Conservation (phyloP, 2,113 vertebrate genomes). For the Rhizomys pruinosus region DNA sequence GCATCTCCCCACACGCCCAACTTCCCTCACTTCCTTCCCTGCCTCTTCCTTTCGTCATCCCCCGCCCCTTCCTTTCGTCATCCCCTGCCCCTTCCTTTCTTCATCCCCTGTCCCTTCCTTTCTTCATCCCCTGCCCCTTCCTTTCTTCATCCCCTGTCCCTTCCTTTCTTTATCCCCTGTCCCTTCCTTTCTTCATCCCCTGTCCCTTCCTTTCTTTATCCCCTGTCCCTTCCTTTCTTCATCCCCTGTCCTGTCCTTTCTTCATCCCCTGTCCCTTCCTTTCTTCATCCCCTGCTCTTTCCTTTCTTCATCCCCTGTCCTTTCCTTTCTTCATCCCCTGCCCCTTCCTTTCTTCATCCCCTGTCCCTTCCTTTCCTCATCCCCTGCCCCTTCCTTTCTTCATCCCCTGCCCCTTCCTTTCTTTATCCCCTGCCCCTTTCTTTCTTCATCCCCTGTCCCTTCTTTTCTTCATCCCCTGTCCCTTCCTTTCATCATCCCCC, state of each 20-base stretch:
- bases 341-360: neutral
- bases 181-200: neutral
- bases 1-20: too few species aligned
- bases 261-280: neutral
- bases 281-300: too few species aligned
- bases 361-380: neutral
- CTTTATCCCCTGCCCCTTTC: neutral
- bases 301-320: neutral
- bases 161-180: neutral
- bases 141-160: neutral
- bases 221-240: accelerated
- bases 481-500: accelerated
- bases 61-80: neutral
- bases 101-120: accelerated
- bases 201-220: neutral
- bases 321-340: neutral
- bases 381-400: accelerated
- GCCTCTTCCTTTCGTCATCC: neutral
- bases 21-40: neutral
- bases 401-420: too few species aligned
- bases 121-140: neutral
- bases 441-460: too few species aligned
- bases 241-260: neutral
- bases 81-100: accelerated
- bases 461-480: neutral